Evolutionary conservation across 2,888 invertebrate species (phyloP).

Genomic region (Xestia sexstrigata): DNA sequence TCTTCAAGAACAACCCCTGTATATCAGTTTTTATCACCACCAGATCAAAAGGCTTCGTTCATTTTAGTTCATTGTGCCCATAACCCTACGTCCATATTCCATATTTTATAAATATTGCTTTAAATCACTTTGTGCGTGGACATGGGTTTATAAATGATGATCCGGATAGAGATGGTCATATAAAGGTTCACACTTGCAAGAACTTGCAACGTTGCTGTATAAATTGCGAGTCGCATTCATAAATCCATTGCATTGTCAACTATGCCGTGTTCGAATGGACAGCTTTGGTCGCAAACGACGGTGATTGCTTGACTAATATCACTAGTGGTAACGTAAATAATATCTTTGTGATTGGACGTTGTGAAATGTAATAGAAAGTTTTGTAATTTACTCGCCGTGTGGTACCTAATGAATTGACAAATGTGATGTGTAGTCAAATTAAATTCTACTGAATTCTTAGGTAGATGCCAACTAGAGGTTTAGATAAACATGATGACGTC

Average conservation of each 20-base stretch:
- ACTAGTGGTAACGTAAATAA: constrained; percentile 56
- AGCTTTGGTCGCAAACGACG: constrained; percentile 59
- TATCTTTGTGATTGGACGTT: constrained; percentile 59
- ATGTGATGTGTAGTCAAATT: constrained; percentile 33
- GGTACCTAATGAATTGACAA: constrained; percentile 55
- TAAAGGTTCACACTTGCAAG: constrained; percentile 82
- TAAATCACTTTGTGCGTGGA: constrained; percentile 73
- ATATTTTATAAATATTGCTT: constrained; percentile 70
- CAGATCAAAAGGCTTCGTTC: constrained; percentile 33
- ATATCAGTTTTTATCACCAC: constrained; percentile 45
- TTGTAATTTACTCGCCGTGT: constrained; percentile 37
- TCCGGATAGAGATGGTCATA: constrained; percentile 79
- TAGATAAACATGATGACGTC: not conserved
- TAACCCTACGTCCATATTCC: constrained; percentile 57
- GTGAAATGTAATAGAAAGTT: constrained; percentile 61
- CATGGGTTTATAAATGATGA: constrained; percentile 80
- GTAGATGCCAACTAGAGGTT: not conserved
- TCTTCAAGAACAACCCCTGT: constrained; percentile 18
- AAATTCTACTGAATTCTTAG: constrained; percentile 4
- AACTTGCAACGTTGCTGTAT: constrained; percentile 74
- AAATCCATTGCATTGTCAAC: constrained; percentile 75
- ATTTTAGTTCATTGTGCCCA: constrained; percentile 55
- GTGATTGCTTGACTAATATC: constrained; percentile 68
- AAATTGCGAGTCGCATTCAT: constrained; percentile 67
- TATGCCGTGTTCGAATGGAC: constrained; percentile 65